Percentiles rank a stretch among this genome's conserved stretches.
phyloP scores from a whole-genome alignment of 2,797 vertebrate species.

The Muscicapa striata region DNA sequence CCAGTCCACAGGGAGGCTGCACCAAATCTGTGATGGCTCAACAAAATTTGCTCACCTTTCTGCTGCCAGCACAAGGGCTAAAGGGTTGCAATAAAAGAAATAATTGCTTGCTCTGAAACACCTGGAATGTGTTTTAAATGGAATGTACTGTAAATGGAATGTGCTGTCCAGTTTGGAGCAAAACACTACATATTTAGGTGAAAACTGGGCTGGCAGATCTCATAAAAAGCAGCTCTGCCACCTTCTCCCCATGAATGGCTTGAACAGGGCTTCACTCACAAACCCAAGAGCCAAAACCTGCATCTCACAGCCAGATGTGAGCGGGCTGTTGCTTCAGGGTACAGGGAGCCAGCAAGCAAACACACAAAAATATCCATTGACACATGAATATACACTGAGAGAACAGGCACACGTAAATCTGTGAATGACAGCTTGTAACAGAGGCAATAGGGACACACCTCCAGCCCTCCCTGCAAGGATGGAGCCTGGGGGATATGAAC shows the following conservation, averaged over 20 bases:
- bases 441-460: constrained; percentile 1
- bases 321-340: constrained; percentile 69
- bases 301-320: neutral
- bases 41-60: neutral
- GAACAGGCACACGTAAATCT: constrained; percentile 63
- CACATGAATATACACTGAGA: constrained; percentile 78
- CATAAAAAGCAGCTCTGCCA: neutral
- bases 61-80: neutral
- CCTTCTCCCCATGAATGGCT: fast-evolving
- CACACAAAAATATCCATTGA: constrained; percentile 76
- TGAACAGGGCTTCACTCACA: constrained; percentile 12
- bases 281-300: neutral
- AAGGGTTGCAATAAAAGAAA: neutral
- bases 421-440: constrained; percentile 62
- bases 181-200: fast-evolving
- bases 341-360: constrained; percentile 79
- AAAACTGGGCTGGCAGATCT: neutral
- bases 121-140: neutral
- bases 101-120: neutral
- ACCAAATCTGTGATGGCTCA: neutral
- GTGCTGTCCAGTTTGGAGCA: neutral
- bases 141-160: neutral
- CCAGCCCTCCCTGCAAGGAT: constrained; percentile 31
- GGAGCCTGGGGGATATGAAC: neutral
- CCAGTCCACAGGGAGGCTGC: neutral